phyloP scores from a whole-genome alignment of 2,888 invertebrate species.

The Habroteleia sp. region DNA sequence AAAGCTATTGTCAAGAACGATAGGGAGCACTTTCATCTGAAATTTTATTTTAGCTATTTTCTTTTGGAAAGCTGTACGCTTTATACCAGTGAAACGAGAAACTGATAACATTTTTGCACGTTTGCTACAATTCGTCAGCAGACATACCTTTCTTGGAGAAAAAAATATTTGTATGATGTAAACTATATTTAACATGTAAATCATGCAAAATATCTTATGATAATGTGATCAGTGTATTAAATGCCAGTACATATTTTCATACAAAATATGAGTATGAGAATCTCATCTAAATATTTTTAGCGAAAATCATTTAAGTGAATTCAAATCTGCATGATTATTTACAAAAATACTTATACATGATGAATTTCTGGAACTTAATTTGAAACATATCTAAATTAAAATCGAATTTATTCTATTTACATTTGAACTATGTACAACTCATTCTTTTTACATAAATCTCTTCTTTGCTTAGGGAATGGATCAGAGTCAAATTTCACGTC shows the following conservation, averaged over 20 bases:
- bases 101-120: conserved; percentile 12
- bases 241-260: conserved; percentile 4
- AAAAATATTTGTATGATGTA: conserved; percentile 15
- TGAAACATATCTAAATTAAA: too few relatives aligned
- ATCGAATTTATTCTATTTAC: too few relatives aligned
- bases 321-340: too few relatives aligned
- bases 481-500: too few relatives aligned
- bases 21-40: conserved; percentile 8
- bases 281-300: too few relatives aligned
- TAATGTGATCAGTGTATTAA: conserved; percentile 2
- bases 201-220: background rate
- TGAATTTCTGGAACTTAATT: too few relatives aligned
- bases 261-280: too few relatives aligned
- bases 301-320: too few relatives aligned
- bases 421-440: too few relatives aligned
- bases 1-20: conserved; percentile 21
- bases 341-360: too few relatives aligned
- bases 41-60: conserved; percentile 11
- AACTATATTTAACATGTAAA: conserved; percentile 17
- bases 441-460: too few relatives aligned
- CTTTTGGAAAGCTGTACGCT: conserved; percentile 2
- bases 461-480: too few relatives aligned
- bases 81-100: conserved; percentile 11
- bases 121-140: conserved; percentile 11
- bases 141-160: background rate